phyloP scores from a whole-genome alignment of 2,113 vertebrate species.

The Thunnus thynnus region DNA sequence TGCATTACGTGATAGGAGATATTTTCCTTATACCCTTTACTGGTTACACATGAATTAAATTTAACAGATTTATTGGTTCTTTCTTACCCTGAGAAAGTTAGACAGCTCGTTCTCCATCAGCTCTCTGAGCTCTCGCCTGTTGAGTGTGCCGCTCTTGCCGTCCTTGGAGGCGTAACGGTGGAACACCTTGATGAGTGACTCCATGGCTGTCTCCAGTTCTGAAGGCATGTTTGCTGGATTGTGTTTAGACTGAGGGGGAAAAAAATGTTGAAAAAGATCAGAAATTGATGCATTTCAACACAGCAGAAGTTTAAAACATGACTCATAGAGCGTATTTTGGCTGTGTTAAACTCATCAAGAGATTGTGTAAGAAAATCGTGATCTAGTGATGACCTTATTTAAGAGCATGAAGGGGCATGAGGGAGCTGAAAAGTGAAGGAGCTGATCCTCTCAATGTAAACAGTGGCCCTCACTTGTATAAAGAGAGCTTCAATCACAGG shows the following conservation, averaged over 20 bases:
- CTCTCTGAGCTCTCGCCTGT: constrained; percentile 84
- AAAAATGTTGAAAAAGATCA: not conserved
- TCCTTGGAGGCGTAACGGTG: constrained; percentile 87
- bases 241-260: constrained; percentile 3
- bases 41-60: not conserved
- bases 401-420: not conserved
- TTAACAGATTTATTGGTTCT: not conserved
- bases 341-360: not conserved
- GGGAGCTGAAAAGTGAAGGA: not conserved
- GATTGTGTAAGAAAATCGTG: not conserved
- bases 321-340: not conserved
- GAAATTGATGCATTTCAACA: no score
- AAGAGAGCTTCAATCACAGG: no score
- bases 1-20: not conserved
- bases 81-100: constrained; percentile 86
- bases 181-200: constrained; percentile 91
- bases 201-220: constrained; percentile 91
- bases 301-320: no score
- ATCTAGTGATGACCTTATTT: not conserved
- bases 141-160: constrained; percentile 81
- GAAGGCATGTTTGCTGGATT: constrained; percentile 84
- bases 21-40: not conserved
- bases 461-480: not conserved
- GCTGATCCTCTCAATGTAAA: not conserved
- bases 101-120: constrained; percentile 88